Conservation (phyloP, 2,888 invertebrate species). For the Drosophila borborema region DNA sequence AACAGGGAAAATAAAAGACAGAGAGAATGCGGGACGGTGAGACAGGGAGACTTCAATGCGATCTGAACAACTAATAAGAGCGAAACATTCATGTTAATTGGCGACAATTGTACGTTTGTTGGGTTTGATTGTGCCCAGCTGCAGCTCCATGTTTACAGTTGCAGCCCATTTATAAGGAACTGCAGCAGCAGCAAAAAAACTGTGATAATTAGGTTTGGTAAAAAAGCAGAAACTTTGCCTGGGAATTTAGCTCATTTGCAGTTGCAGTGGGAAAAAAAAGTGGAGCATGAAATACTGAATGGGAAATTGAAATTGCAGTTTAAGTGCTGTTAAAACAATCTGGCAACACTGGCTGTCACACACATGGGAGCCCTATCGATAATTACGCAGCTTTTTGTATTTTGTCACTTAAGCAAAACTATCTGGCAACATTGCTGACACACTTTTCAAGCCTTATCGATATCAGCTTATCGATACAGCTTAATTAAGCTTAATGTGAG, state of each 20-base stretch:
- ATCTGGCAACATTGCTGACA: background rate
- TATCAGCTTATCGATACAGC: conserved; percentile 3
- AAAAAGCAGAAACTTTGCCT: conserved; percentile 40
- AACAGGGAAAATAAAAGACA: conserved; percentile 14
- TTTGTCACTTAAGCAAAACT: background rate
- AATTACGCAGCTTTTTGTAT: no score
- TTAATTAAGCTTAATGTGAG: conserved; percentile 6
- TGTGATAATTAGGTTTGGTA: conserved; percentile 55
- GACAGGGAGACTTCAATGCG: background rate
- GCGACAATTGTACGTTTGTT: conserved; percentile 74
- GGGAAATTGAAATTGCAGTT: background rate
- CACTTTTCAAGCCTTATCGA: background rate
- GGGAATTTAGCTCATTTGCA: conserved; percentile 58
- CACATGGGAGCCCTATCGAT: background rate
- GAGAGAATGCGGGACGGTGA: background rate
- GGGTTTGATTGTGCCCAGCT: conserved; percentile 41
- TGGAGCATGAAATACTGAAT: conserved; percentile 10
- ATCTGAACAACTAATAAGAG: conserved; percentile 38
- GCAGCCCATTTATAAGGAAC: conserved; percentile 6
- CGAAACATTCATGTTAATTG: conserved; percentile 63
- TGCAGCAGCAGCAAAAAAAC: conserved; percentile 13
- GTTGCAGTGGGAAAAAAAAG: conserved; percentile 11
- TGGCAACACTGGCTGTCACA: background rate
- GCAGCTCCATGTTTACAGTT: conserved; percentile 44
- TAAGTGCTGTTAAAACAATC: background rate